A percentile compares a stretch with the other conserved stretches of the same genome.
Conservation (phyloP, 2,888 invertebrate genomes). For the Sinopyrophorus schimmeli region DNA sequence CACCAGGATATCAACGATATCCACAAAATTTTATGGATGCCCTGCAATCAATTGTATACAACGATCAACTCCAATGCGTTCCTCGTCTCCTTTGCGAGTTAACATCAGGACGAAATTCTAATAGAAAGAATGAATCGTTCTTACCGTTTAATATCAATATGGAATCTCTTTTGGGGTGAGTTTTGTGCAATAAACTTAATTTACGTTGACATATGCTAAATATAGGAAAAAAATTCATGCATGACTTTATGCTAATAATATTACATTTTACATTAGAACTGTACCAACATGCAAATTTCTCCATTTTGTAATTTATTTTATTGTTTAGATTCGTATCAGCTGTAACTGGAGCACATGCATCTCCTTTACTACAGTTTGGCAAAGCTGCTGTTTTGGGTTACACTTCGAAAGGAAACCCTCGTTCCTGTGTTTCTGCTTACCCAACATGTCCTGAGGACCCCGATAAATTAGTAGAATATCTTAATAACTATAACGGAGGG, state of each 20-base stretch:
- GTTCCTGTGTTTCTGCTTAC: conserved; percentile 67
- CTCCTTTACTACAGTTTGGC: conserved; percentile 73
- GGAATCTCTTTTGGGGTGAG: conserved; percentile 66
- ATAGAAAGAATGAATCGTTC: conserved; percentile 40
- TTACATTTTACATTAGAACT: no score
- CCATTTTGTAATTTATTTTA: conserved; percentile 30
- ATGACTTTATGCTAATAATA: no score
- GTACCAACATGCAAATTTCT: no score
- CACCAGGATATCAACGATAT: conserved; percentile 8
- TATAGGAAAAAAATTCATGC: no score
- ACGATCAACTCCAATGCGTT: conserved; percentile 80
- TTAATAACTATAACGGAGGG: conserved; percentile 85
- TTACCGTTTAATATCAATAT: conserved; percentile 56
- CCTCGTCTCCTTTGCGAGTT: conserved; percentile 79
- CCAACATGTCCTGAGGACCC: conserved; percentile 74
- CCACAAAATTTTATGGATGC: conserved; percentile 54
- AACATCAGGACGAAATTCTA: conserved; percentile 61
- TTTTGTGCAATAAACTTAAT: conserved; percentile 33
- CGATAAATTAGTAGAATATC: conserved; percentile 72
- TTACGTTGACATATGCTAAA: conserved; percentile 4
- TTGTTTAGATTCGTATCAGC: conserved; percentile 64
- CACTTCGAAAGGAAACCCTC: conserved; percentile 65
- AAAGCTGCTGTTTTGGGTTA: conserved; percentile 76
- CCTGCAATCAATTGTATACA: conserved; percentile 64
- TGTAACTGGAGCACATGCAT: conserved; percentile 59